phyloP scores from a whole-genome alignment of 2,797 vertebrate genomes.

The Hipposideros larvatus region DNA sequence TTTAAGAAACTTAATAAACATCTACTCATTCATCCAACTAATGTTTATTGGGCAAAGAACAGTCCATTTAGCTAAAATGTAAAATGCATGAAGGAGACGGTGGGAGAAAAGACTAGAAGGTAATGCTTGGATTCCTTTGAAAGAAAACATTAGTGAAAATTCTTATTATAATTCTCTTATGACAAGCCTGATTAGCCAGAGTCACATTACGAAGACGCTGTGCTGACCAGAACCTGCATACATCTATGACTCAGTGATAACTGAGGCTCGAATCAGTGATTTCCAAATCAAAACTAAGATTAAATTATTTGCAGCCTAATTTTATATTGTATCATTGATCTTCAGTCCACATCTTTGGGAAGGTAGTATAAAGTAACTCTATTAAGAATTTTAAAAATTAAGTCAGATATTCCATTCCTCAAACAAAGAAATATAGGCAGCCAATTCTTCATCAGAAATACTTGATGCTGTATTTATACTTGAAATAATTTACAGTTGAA shows the following conservation, averaged over 20 bases:
- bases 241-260: background rate
- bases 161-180: background rate
- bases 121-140: constrained; percentile 22
- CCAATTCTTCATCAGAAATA: background rate
- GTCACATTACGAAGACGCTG: background rate
- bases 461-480: constrained; percentile 25
- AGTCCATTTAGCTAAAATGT: constrained; percentile 33
- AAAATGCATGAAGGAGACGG: background rate
- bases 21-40: constrained; percentile 4
- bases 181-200: background rate
- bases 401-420: constrained; percentile 37
- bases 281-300: constrained; percentile 24
- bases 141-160: background rate
- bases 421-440: background rate
- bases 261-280: background rate
- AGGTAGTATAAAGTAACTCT: background rate
- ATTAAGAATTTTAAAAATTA: background rate
- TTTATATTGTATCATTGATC: constrained; percentile 14
- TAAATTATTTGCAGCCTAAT: background rate
- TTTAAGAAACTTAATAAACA: constrained; percentile 61
- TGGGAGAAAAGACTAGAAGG: background rate
- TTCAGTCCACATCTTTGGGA: constrained; percentile 24
- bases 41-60: constrained; percentile 50
- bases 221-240: background rate
- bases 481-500: background rate